A percentile compares a stretch with the other conserved stretches of the same genome.
Evolutionary conservation across 2,113 vertebrate genomes (phyloP).

Genomic region (Nothocercus nigrocapillus): DNA sequence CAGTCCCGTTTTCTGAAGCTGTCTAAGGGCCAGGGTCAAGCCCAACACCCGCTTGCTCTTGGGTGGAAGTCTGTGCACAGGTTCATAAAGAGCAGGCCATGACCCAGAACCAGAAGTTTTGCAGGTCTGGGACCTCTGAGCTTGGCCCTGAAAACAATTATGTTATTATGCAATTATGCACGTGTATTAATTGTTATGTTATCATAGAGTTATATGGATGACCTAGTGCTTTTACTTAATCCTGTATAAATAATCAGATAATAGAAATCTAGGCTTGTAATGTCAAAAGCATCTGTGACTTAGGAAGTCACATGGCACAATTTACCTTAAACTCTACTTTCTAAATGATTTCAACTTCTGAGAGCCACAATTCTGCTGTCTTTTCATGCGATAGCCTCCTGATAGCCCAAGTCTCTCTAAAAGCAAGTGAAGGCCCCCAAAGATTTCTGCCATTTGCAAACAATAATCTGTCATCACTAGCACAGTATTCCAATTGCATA

Average conservation of each 20-base stretch:
- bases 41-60: neutral
- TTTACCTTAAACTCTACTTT: neutral
- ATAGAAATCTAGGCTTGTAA: neutral
- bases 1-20: neutral
- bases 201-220: accelerated
- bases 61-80: neutral
- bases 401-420: neutral
- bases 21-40: neutral
- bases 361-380: neutral
- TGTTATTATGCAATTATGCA: neutral
- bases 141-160: neutral
- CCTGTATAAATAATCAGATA: neutral
- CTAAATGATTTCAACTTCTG: neutral
- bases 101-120: neutral
- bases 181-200: neutral
- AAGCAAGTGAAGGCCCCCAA: neutral
- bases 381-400: neutral
- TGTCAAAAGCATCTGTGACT: neutral
- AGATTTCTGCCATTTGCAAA: neutral
- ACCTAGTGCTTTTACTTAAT: neutral
- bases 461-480: neutral
- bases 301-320: neutral
- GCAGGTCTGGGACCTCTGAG: neutral
- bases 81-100: neutral
- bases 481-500: neutral